Conservation (phyloP, 1,140 invertebrate species). For the Ericerus pela region DNA sequence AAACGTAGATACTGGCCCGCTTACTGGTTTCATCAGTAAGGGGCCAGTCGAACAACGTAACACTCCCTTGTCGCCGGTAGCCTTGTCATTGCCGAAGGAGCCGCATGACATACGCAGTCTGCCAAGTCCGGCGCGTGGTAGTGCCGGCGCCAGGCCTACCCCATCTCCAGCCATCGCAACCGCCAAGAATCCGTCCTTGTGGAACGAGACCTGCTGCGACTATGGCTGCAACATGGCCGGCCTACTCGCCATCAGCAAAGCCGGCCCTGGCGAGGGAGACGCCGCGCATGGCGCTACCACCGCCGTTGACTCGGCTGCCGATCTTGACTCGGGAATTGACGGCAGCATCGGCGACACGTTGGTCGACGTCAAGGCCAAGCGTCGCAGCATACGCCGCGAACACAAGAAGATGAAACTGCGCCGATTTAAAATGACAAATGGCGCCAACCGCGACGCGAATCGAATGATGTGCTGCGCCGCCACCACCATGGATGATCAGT, state of each 20-base stretch:
- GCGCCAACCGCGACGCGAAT: too few species aligned
- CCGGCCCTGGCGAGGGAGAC: conserved; percentile 30
- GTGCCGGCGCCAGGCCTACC: conserved; percentile 34
- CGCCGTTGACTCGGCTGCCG: neutral
- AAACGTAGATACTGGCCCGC: conserved; percentile 91
- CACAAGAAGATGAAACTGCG: too few species aligned
- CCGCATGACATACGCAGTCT: conserved; percentile 43
- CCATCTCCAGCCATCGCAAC: conserved; percentile 24
- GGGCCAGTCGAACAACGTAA: conserved; percentile 35
- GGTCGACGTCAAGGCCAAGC: neutral
- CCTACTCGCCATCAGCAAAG: conserved; percentile 24
- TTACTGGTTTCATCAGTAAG: conserved; percentile 67
- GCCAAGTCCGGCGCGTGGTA: conserved; percentile 49
- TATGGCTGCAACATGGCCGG: conserved; percentile 18
- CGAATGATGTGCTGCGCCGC: too few species aligned
- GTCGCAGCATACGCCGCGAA: too few species aligned
- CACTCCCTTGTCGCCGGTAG: conserved; percentile 37
- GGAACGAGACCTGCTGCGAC: conserved; percentile 16
- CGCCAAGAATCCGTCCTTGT: conserved; percentile 22
- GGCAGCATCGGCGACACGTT: conserved; percentile 6
- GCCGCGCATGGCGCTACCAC: conserved; percentile 30
- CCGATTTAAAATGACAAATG: too few species aligned
- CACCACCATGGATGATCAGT: too few species aligned
- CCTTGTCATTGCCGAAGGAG: conserved; percentile 44
- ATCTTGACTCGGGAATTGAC: conserved; percentile 10